phyloP scores from a whole-genome alignment of 1,140 invertebrate genomes.

The Eriosoma lanigerum region DNA sequence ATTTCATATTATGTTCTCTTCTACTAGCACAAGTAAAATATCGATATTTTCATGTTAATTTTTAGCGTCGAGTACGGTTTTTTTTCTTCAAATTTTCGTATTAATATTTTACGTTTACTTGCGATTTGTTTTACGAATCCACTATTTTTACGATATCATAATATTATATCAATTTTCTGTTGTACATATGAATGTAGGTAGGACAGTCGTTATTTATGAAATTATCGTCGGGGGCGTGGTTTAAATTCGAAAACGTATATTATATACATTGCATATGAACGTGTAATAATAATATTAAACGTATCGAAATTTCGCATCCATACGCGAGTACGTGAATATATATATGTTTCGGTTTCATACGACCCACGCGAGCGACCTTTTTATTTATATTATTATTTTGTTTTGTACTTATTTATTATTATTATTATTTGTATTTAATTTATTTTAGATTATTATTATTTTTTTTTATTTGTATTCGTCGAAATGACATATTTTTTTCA shows the following conservation, averaged over 20 bases:
- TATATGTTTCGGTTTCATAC: neutral
- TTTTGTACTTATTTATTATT: slow-evolving; percentile 45
- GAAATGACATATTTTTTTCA: too few species aligned
- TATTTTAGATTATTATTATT: slow-evolving; percentile 25
- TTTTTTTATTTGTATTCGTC: slow-evolving; percentile 12
- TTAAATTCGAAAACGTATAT: neutral
- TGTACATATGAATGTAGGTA: slow-evolving; percentile 29
- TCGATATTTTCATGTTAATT: slow-evolving; percentile 18
- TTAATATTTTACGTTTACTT: slow-evolving; percentile 26
- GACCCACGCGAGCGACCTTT: neutral
- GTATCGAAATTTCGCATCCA: neutral
- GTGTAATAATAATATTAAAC: neutral
- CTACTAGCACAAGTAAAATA: too few species aligned
- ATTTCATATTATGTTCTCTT: too few species aligned
- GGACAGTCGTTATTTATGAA: neutral
- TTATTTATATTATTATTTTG: neutral
- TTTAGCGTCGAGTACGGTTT: slow-evolving; percentile 36
- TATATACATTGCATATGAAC: neutral
- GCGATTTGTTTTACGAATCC: slow-evolving; percentile 45
- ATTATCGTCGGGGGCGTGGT: neutral
- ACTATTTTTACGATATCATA: neutral
- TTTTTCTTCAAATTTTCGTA: too few species aligned
- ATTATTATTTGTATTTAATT: slow-evolving; percentile 40
- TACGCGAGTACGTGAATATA: neutral
- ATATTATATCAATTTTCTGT: slow-evolving; percentile 9